Evolutionary conservation across 1,140 invertebrate genomes (phyloP).

Genomic region (Drosophila takahashii): DNA sequence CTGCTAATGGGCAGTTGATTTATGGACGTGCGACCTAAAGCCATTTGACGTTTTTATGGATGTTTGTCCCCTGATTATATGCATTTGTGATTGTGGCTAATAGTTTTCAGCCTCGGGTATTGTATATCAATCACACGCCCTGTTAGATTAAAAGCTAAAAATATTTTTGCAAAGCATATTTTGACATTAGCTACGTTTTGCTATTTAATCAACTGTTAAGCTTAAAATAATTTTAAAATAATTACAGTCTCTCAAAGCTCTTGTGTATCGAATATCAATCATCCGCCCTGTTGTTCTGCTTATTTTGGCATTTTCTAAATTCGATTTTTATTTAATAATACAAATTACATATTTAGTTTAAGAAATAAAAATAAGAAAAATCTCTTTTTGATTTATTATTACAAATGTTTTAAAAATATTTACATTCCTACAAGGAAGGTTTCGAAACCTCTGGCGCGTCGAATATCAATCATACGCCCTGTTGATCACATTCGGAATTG

Average conservation of each 20-base stretch:
- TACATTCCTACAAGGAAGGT: not conserved
- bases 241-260: too few species aligned
- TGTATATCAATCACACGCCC: constrained; percentile 73
- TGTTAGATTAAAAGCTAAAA: constrained; percentile 25
- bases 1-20: constrained; percentile 71
- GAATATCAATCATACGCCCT: constrained; percentile 34
- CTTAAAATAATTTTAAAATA: too few species aligned
- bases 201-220: too few species aligned
- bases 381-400: not conserved
- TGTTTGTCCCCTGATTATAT: constrained; percentile 55
- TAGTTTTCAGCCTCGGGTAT: constrained; percentile 28
- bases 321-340: too few species aligned
- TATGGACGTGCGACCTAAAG: constrained; percentile 37
- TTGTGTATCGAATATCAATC: too few species aligned
- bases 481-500: not conserved
- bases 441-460: not conserved
- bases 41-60: constrained; percentile 68
- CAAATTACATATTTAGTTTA: too few species aligned
- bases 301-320: too few species aligned
- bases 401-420: not conserved
- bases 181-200: too few species aligned
- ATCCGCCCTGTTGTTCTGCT: too few species aligned
- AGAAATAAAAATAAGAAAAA: not conserved
- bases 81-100: constrained; percentile 67
- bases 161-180: too few species aligned